Conservation (phyloP, 2,113 vertebrate genomes). For the Sardina pilchardus region DNA sequence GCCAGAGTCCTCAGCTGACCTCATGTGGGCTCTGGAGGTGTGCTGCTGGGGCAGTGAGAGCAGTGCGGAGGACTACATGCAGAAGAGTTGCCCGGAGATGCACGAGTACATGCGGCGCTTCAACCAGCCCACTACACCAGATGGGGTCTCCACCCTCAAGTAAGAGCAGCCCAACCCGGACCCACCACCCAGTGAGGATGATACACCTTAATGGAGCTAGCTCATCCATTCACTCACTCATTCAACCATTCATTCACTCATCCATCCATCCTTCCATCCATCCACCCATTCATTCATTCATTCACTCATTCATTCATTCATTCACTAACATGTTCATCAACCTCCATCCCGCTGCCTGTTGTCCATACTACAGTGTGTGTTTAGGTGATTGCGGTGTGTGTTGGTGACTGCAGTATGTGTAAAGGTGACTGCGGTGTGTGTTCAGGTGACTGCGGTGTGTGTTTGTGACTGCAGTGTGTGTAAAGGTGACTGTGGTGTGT, state of each 20-base stretch:
- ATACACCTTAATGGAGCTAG: no score
- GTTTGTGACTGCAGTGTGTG: no score
- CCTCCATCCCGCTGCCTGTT: not conserved
- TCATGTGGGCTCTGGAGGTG: no score
- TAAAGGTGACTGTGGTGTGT: no score
- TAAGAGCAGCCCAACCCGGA: constrained; percentile 64
- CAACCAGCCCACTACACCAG: constrained; percentile 85
- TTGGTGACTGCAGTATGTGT: not conserved
- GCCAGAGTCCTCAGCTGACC: no score
- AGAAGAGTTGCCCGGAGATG: constrained; percentile 90
- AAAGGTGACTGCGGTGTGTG: no score
- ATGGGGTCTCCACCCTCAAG: constrained; percentile 85
- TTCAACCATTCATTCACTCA: not conserved
- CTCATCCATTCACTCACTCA: not conserved
- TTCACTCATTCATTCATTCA: not conserved
- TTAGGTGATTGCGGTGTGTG: no score
- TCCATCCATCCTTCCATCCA: not conserved
- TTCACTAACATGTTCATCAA: not conserved
- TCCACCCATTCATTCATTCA: not conserved
- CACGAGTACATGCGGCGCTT: constrained; percentile 83
- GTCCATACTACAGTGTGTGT: not conserved
- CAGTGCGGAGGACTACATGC: constrained; percentile 91
- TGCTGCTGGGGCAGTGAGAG: constrained; percentile 80
- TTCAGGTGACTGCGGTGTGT: no score
- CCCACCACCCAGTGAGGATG: no score